Conservation (phyloP, 30 jellyfish, hydroid and myxozoan species). For the Nemopilema nomurai region DNA sequence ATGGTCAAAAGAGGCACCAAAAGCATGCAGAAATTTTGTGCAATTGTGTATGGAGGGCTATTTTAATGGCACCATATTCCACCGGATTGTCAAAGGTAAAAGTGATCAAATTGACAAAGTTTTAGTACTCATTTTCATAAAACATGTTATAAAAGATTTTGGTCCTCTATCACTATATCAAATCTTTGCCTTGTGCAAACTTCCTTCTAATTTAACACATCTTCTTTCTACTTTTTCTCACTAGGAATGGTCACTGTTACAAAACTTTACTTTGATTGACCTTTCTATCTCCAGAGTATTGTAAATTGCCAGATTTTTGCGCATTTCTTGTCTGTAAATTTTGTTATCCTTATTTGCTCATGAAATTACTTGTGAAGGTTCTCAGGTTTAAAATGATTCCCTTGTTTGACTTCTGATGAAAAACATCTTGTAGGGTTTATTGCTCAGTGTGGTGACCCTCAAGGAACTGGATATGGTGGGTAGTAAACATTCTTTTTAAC, state of each 20-base stretch:
- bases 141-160: no score
- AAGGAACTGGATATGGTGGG: constrained; percentile 99
- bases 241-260: no score
- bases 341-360: no score
- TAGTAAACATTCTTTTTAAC: not conserved
- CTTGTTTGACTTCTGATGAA: not conserved
- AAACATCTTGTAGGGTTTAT: constrained; percentile 75
- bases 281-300: no score
- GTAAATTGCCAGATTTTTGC: no score
- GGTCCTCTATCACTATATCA: no score
- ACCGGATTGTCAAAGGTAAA: constrained; percentile 96
- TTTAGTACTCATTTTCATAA: not conserved
- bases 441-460: constrained; percentile 99
- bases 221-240: no score
- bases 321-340: no score
- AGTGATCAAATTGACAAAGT: not conserved
- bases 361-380: no score
- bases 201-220: no score
- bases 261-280: no score
- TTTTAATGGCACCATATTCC: constrained; percentile 86
- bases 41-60: constrained; percentile 95
- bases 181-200: no score
- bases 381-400: not conserved
- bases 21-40: constrained; percentile 98
- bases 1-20: constrained; percentile 99